Evolutionary conservation across 2,888 invertebrate species (phyloP).

Genomic region (Anarsia innoxiella): DNA sequence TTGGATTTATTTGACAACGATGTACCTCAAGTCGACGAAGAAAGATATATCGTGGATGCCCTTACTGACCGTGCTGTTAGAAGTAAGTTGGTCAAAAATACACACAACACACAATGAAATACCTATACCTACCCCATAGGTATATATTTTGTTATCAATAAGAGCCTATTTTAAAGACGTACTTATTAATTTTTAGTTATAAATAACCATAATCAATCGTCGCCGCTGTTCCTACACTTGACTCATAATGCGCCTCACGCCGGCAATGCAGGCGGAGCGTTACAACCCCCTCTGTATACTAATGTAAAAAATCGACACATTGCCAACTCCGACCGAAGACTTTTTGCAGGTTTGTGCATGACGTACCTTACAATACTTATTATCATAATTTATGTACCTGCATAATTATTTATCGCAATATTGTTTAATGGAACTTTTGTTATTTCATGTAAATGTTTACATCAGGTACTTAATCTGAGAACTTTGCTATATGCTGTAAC

Average conservation of each 20-base stretch:
- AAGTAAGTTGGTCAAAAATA: too few relatives aligned
- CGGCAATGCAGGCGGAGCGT: slow-evolving; percentile 80
- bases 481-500: too few relatives aligned
- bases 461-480: too few relatives aligned
- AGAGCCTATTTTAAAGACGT: too few relatives aligned
- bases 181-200: slow-evolving; percentile 76
- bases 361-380: too few relatives aligned
- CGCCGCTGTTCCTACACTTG: slow-evolving; percentile 87
- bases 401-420: too few relatives aligned
- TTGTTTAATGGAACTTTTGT: too few relatives aligned
- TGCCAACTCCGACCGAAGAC: slow-evolving; percentile 79
- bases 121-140: too few relatives aligned
- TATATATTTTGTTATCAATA: too few relatives aligned
- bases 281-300: slow-evolving; percentile 83
- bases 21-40: slow-evolving; percentile 47
- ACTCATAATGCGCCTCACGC: slow-evolving; percentile 89
- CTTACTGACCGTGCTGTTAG: slow-evolving; percentile 55
- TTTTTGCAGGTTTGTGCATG: slow-evolving; percentile 89
- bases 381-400: too few relatives aligned
- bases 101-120: too few relatives aligned
- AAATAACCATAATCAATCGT: slow-evolving; percentile 68
- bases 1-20: slow-evolving; percentile 54
- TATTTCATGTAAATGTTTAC: too few relatives aligned
- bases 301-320: slow-evolving; percentile 81
- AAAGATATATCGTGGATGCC: slow-evolving; percentile 57